Conservation (phyloP, 2,797 vertebrate species). For the Avahi laniger region DNA sequence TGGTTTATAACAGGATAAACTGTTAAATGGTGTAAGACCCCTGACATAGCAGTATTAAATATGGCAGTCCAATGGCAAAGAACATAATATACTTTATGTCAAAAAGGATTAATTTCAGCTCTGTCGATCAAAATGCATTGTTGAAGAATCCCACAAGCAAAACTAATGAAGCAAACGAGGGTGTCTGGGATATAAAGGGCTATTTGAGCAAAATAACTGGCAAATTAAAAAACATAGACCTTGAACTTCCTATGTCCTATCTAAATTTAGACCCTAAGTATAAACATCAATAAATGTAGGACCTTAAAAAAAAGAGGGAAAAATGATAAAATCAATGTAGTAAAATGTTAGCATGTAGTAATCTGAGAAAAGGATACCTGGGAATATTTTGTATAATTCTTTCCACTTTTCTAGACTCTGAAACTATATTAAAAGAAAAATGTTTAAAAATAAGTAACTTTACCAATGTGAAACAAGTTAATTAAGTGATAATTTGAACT, state of each 20-base stretch:
- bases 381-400: background rate
- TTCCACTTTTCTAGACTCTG: background rate
- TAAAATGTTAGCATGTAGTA: background rate
- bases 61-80: background rate
- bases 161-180: background rate
- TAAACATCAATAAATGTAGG: background rate
- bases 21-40: background rate
- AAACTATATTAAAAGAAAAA: background rate
- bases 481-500: background rate
- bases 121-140: background rate
- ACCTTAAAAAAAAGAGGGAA: background rate
- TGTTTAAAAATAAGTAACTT: background rate
- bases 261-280: background rate
- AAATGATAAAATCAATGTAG: background rate
- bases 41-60: background rate
- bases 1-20: background rate
- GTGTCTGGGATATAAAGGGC: background rate
- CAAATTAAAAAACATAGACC: background rate
- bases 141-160: background rate
- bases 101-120: conserved; percentile 27
- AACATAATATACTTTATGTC: conserved; percentile 2
- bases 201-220: background rate
- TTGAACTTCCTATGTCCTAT: background rate
- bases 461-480: background rate
- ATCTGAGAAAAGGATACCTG: background rate